A percentile compares a stretch with the other conserved stretches of the same genome.
These are phyloP conservation scores for Numenius phaeopus DNA, from an alignment of 2,797 vertebrate species.

Conservation along the genomic window DNA sequence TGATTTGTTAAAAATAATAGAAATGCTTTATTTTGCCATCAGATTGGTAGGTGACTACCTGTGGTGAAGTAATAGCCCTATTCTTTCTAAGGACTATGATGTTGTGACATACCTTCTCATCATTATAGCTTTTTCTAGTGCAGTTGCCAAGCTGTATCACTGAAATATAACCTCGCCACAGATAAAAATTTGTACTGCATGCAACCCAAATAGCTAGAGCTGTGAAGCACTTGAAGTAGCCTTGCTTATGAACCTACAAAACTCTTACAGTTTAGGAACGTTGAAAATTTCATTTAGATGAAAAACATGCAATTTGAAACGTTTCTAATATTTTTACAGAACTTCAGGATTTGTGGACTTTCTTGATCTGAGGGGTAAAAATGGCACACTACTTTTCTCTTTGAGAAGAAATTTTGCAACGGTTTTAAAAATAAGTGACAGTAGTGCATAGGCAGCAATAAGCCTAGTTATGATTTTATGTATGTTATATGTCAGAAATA, in stretches of 20 bases:
- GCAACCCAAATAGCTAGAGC: background rate
- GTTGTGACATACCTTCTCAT: background rate
- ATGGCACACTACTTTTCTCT: background rate
- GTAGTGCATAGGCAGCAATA: background rate
- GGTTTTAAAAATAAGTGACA: background rate
- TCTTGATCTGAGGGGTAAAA: background rate
- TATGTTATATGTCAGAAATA: background rate
- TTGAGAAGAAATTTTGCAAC: background rate
- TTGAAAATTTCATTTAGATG: background rate
- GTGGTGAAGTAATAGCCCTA: background rate
- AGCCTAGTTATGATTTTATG: background rate
- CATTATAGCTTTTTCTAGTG: background rate
- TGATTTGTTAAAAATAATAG: background rate
- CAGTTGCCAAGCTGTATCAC: background rate
- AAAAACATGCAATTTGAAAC: background rate
- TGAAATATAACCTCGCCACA: background rate
- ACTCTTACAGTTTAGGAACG: background rate
- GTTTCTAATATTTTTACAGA: background rate
- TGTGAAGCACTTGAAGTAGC: background rate
- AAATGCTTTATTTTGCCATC: background rate
- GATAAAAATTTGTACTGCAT: background rate
- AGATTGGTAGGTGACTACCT: background rate
- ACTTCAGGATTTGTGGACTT: background rate
- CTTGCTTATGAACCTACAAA: background rate
- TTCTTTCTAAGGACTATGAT: background rate